Evolutionary conservation across 23 tunicate species (phyloP), one percentile per base, ranked within the genome.

Genomic region (Diplosoma virens): DNA sequence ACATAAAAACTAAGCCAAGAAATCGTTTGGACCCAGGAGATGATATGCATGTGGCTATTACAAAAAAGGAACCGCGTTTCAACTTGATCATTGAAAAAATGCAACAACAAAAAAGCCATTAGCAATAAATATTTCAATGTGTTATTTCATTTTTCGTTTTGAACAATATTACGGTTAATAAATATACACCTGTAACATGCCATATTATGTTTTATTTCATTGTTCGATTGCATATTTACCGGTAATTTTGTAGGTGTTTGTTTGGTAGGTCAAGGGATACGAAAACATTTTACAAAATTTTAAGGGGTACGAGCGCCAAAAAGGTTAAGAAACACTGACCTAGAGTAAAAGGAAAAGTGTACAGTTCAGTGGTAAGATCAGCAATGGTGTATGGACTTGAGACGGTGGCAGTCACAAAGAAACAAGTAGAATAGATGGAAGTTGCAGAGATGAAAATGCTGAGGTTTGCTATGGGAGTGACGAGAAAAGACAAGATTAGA

Each of bases 1-100:
- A 28, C 35, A 63, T 63, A 28, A 63, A 63, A 63, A 63, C 70
- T 63, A 63, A 63, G 36, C 70, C 70, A 30, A 63, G 70, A 30
- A 63, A 63, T 63, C 70, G 70, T 63, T 63, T 63, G 70, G 70
- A 63, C 36, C 70, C 70, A 63, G 36, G 70, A 63, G 70, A 63
- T 63, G 35, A 27, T 63, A 63, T 25, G 70, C 22, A 23, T 29
- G 70, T 63, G 70, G 36, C 70, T 63, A 63, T 63, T n/a, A 27
- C 70, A 63, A 63, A 63, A 30, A 63, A 63, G 70, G 70, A 56
- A 63, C 70, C 70, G 9, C 70, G 35, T 63, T 63, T 30, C 33
- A 29, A 63, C 35, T 27, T 63, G 70, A 28, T 63, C 70, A 63
- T 63, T 63, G 35, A 63, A 28, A 30, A 20, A 63, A 63, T 27